Evolutionary conservation across 92 coral and sea anemone species (phyloP).

Genomic region (Pocillopora meandrina): DNA sequence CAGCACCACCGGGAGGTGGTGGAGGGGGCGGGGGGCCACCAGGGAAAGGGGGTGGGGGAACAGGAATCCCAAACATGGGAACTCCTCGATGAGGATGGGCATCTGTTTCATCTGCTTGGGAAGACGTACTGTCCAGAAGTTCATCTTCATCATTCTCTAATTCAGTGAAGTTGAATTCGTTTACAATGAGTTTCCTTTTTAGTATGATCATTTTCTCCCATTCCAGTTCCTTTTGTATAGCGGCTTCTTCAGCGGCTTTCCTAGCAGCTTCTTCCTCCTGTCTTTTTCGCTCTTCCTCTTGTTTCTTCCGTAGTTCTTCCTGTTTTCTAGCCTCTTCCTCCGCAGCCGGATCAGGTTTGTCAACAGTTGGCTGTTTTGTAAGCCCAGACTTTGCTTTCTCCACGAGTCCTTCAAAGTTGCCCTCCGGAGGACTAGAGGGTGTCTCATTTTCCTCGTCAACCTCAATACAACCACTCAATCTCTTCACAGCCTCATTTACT

Average conservation of each 20-base stretch:
- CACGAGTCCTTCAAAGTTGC: slow-evolving; percentile 71
- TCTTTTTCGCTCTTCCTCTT: slow-evolving; percentile 72
- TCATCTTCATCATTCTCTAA: slow-evolving; percentile 91
- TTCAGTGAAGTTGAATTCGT: slow-evolving; percentile 96
- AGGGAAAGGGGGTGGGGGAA: slow-evolving; percentile 78
- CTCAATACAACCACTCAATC: slow-evolving; percentile 60
- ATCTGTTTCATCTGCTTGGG: slow-evolving; percentile 63
- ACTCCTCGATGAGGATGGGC: slow-evolving; percentile 71
- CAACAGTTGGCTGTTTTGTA: slow-evolving; percentile 47
- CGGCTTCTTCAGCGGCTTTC: slow-evolving; percentile 92
- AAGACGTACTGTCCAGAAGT: slow-evolving; percentile 57
- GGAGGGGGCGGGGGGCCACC: slow-evolving; percentile 85
- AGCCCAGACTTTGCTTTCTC: slow-evolving; percentile 70
- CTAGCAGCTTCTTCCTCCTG: slow-evolving; percentile 85
- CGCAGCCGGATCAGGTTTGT: slow-evolving; percentile 29
- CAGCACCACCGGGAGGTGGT: slow-evolving; percentile 78
- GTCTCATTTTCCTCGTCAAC: slow-evolving; percentile 69
- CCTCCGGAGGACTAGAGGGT: slow-evolving; percentile 48
- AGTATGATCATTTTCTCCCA: slow-evolving; percentile 98
- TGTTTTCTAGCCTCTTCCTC: slow-evolving; percentile 72
- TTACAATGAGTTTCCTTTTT: slow-evolving; percentile 90
- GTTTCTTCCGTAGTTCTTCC: slow-evolving; percentile 68
- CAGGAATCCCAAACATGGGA: slow-evolving; percentile 59
- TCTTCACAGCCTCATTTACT: slow-evolving; percentile 69
- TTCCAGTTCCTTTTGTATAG: slow-evolving; percentile 84